These are phyloP conservation scores for Vicugna pacos DNA, from an alignment of 2,113 vertebrate genomes.

Conservation along the genomic window DNA sequence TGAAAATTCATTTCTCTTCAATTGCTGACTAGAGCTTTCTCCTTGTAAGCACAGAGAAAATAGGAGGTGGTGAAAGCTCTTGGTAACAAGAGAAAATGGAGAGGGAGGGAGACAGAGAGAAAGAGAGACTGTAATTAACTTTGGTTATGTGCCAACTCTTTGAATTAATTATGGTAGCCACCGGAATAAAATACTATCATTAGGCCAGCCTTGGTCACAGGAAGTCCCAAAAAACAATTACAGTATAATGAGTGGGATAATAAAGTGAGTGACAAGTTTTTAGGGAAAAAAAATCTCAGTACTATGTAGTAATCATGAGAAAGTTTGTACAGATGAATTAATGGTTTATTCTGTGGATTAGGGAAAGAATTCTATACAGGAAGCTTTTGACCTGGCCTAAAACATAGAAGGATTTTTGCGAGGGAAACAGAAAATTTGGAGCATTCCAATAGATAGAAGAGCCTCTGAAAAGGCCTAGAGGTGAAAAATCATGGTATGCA, in stretches of 20 bases:
- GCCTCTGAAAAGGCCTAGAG: rapidly evolving
- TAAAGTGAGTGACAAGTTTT: not conserved
- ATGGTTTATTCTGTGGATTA: not conserved
- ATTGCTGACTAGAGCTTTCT: not conserved
- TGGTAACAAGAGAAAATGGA: not conserved
- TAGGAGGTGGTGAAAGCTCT: not conserved
- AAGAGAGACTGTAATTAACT: not conserved
- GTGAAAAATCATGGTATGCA: not conserved
- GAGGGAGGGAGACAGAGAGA: rapidly evolving
- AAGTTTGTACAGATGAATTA: not conserved
- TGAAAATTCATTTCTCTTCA: not conserved
- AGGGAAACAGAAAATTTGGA: not conserved
- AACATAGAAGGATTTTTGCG: not conserved
- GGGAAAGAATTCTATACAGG: not conserved
- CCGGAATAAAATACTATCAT: not conserved
- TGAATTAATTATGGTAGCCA: not conserved
- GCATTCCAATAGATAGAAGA: not conserved
- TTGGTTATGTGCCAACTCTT: not conserved
- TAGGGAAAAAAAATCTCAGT: not conserved
- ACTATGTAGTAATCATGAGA: not conserved
- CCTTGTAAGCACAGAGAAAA: not conserved
- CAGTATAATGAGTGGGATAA: not conserved
- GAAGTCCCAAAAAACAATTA: not conserved
- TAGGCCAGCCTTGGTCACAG: not conserved
- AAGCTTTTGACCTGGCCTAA: not conserved